phyloP scores from a whole-genome alignment of 2,888 invertebrate species.

The Diarsia brunnea region DNA sequence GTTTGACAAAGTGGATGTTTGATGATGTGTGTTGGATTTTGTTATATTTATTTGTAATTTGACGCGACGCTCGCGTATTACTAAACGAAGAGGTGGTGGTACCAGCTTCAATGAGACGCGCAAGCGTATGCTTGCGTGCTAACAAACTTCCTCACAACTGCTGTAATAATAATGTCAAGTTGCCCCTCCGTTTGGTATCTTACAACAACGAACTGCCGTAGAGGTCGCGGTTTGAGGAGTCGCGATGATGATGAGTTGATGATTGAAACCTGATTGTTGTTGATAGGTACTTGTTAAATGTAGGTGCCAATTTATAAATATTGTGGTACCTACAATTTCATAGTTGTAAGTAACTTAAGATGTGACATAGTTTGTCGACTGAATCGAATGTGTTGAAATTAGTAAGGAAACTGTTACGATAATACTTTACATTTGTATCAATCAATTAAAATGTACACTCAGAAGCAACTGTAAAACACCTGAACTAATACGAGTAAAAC shows the following conservation, averaged over 20 bases:
- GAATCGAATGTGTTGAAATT: constrained; percentile 50
- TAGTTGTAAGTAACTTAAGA: constrained; percentile 20
- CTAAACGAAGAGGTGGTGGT: not conserved
- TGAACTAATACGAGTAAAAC: constrained; percentile 24
- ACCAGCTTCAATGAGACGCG: no score
- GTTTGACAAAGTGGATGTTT: not conserved
- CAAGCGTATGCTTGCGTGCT: no score
- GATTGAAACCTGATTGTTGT: not conserved
- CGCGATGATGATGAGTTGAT: no score
- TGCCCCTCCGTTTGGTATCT: not conserved
- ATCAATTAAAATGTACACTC: constrained; percentile 32
- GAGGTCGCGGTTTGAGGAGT: not conserved
- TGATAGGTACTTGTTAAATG: constrained; percentile 1
- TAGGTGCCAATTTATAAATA: not conserved
- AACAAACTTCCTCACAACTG: not conserved
- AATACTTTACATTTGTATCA: constrained; percentile 20
- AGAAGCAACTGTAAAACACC: constrained; percentile 2
- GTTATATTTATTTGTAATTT: not conserved
- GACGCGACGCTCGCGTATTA: not conserved
- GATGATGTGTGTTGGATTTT: not conserved
- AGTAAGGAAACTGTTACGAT: constrained; percentile 31
- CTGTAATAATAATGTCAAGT: not conserved
- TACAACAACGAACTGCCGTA: not conserved
- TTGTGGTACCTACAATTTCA: not conserved
- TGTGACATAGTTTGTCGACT: constrained; percentile 46